Conservation (phyloP, 2,113 vertebrate species). For the Odobenus rosmarus region DNA sequence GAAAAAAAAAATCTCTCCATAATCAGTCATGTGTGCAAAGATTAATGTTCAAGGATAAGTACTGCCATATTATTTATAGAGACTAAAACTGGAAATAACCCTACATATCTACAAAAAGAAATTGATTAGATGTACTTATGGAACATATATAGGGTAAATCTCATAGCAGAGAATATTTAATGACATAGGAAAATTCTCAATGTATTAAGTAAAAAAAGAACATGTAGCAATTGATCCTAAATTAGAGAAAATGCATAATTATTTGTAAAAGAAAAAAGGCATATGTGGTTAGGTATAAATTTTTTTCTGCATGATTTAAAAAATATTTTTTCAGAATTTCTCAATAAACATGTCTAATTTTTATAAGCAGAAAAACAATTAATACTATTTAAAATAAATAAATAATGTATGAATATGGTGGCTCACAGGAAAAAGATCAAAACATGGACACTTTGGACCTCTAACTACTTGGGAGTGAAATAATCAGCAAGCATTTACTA, state of each 20-base stretch:
- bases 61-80: not conserved
- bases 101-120: not conserved
- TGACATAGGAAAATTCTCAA: not conserved
- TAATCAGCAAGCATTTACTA: not conserved
- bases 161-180: not conserved
- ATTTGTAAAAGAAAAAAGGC: not conserved
- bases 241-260: conserved; percentile 21
- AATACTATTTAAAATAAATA: conserved; percentile 13
- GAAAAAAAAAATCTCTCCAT: not conserved
- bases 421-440: not conserved
- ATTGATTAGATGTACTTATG: not conserved
- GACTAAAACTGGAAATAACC: not conserved
- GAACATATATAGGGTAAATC: not conserved
- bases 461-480: not conserved
- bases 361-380: not conserved
- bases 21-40: conserved; percentile 22
- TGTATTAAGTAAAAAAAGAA: not conserved
- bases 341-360: not conserved
- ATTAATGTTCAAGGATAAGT: conserved; percentile 32
- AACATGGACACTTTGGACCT: not conserved
- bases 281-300: not conserved
- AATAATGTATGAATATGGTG: not conserved
- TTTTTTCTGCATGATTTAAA: conserved; percentile 16
- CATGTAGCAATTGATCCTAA: not conserved
- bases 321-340: not conserved